These are phyloP conservation scores for Panthera tigris DNA, from an alignment of 2,113 vertebrate species.

Conservation along the genomic window DNA sequence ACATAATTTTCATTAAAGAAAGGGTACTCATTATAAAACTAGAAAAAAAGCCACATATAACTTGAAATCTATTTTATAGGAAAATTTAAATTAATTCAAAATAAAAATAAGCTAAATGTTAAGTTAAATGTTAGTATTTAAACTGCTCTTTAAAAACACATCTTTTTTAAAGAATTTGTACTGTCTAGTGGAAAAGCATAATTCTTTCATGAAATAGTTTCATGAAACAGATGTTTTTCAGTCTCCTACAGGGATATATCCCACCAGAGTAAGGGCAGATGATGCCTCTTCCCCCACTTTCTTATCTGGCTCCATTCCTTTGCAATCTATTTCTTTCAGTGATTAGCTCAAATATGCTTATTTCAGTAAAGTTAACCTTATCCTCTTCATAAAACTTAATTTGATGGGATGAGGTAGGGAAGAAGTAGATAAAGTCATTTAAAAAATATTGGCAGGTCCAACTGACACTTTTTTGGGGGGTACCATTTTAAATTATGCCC, in stretches of 20 bases:
- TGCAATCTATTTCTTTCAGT: constrained; percentile 68
- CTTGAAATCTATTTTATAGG: constrained; percentile 11
- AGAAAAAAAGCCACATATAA: not conserved
- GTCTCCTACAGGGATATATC: constrained; percentile 55
- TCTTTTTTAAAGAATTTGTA: constrained; percentile 43
- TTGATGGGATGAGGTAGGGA: constrained; percentile 54
- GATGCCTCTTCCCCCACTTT: constrained; percentile 66
- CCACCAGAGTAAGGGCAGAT: constrained; percentile 56
- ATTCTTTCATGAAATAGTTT: constrained; percentile 57
- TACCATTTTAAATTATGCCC: not conserved
- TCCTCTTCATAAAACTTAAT: constrained; percentile 50
- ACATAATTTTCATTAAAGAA: constrained; percentile 13
- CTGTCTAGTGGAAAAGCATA: constrained; percentile 46
- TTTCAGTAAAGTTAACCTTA: constrained; percentile 70
- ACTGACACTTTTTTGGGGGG: not conserved
- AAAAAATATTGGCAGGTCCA: constrained; percentile 1
- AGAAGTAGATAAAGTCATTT: constrained; percentile 5
- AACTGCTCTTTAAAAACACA: constrained; percentile 43
- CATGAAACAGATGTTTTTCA: constrained; percentile 62
- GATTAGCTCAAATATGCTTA: constrained; percentile 69
- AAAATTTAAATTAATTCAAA: constrained; percentile 59
- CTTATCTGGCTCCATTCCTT: constrained; percentile 58
- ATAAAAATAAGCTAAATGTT: constrained; percentile 51
- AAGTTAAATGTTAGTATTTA: constrained; percentile 36
- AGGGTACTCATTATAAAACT: constrained; percentile 1